These are phyloP conservation scores for Sinelater perroti DNA, from an alignment of 2,888 invertebrate genomes.

Conservation along the genomic window DNA sequence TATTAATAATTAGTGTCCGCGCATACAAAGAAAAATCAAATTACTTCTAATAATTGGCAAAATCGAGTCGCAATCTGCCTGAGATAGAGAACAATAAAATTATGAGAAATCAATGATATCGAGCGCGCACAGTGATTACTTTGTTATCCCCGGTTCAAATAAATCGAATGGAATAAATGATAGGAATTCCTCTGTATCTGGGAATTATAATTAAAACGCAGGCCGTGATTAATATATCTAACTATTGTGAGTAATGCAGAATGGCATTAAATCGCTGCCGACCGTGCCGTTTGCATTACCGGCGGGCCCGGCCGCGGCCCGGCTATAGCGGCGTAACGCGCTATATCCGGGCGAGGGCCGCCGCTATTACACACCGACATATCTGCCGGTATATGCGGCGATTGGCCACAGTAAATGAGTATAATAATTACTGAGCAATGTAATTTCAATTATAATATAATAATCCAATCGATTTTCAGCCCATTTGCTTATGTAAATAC, in stretches of 20 bases:
- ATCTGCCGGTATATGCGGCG: constrained; percentile 11
- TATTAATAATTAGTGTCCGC: constrained; percentile 21
- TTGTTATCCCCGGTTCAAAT: constrained; percentile 22
- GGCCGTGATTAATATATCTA: constrained; percentile 20
- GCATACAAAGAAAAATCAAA: constrained; percentile 25
- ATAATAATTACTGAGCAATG: constrained; percentile 29
- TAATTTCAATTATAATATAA: constrained; percentile 33
- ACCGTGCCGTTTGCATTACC: constrained; percentile 15
- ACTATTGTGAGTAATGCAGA: constrained; percentile 22
- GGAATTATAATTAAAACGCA: constrained; percentile 30
- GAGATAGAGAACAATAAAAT: constrained; percentile 21
- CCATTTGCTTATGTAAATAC: constrained; percentile 30
- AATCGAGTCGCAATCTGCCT: constrained; percentile 18
- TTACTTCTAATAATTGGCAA: constrained; percentile 26
- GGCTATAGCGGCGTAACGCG: not conserved
- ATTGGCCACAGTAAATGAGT: constrained; percentile 26
- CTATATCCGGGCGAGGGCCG: not conserved
- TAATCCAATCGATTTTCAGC: constrained; percentile 32
- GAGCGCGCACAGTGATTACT: constrained; percentile 23
- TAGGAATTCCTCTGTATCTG: constrained; percentile 30
- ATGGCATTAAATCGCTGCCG: constrained; percentile 24
- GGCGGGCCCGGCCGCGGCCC: not conserved
- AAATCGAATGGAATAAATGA: constrained; percentile 33
- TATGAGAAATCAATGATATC: constrained; percentile 25
- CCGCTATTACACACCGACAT: constrained; percentile 8